phyloP scores from a whole-genome alignment of 1,140 invertebrate species.

The Zaprionus capensis region DNA sequence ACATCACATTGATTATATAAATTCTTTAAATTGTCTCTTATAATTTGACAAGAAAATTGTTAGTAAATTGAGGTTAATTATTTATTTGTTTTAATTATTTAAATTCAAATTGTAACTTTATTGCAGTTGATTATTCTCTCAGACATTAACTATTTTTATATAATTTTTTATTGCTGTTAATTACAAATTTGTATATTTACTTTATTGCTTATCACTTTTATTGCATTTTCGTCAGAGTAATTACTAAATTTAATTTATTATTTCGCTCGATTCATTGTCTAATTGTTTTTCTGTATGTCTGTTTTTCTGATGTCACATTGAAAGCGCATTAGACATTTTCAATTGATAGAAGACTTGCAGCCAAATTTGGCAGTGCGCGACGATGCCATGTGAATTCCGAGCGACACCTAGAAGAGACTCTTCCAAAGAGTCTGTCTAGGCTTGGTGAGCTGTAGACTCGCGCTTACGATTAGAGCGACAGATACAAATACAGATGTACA shows the following conservation, averaged over 20 bases:
- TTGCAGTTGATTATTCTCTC: background rate
- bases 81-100: background rate
- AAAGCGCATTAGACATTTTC: slow-evolving; percentile 52
- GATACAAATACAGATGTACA: slow-evolving; percentile 24
- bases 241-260: slow-evolving; percentile 36
- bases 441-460: slow-evolving; percentile 53
- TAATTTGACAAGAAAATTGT: slow-evolving; percentile 3
- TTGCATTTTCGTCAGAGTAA: slow-evolving; percentile 19
- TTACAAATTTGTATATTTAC: slow-evolving; percentile 3
- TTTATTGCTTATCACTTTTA: slow-evolving; percentile 16
- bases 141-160: slow-evolving; percentile 6
- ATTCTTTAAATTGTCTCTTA: background rate
- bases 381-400: slow-evolving; percentile 25
- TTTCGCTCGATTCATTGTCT: slow-evolving; percentile 32
- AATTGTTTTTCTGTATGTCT: slow-evolving; percentile 44
- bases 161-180: slow-evolving; percentile 4
- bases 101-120: background rate
- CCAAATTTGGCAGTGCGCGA: slow-evolving; percentile 52
- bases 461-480: slow-evolving; percentile 53
- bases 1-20: background rate
- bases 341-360: slow-evolving; percentile 69
- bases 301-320: slow-evolving; percentile 33
- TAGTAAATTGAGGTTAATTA: background rate
- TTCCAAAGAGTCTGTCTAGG: slow-evolving; percentile 12
- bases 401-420: slow-evolving; percentile 36